Conservation (phyloP, 2,888 invertebrate genomes). For the Leucania comma region DNA sequence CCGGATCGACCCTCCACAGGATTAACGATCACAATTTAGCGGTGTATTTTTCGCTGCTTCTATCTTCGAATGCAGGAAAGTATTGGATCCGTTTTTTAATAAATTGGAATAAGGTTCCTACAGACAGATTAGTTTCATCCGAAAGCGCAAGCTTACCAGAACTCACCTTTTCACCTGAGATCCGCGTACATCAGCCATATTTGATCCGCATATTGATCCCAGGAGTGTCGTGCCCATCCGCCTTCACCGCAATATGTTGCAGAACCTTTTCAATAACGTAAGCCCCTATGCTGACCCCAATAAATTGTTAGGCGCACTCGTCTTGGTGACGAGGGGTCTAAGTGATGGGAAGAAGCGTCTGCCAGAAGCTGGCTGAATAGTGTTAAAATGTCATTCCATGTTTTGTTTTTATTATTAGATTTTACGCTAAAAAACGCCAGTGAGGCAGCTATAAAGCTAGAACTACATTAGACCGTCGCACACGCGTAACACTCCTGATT, state of each 20-base stretch:
- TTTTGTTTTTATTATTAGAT: not conserved
- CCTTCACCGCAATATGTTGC: slow-evolving; percentile 70
- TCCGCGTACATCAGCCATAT: slow-evolving; percentile 52
- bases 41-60: too few species aligned
- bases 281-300: slow-evolving; percentile 71
- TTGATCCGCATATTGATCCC: slow-evolving; percentile 72
- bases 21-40: too few species aligned
- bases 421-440: too few species aligned
- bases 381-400: not conserved
- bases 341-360: slow-evolving; percentile 33
- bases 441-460: too few species aligned
- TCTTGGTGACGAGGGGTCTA: slow-evolving; percentile 49
- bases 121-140: not conserved
- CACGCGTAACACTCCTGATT: too few species aligned
- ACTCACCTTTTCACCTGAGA: slow-evolving; percentile 28
- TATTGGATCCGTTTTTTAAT: not conserved
- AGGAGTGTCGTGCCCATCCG: slow-evolving; percentile 68
- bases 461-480: too few species aligned
- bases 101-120: too few species aligned
- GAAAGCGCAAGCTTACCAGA: slow-evolving; percentile 11
- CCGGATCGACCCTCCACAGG: too few species aligned
- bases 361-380: not conserved
- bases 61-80: not conserved
- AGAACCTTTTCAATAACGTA: slow-evolving; percentile 69
- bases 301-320: slow-evolving; percentile 71